These are phyloP conservation scores for Cheumatopsyche charites DNA, from an alignment of 1,140 invertebrate species.

Conservation along the genomic window DNA sequence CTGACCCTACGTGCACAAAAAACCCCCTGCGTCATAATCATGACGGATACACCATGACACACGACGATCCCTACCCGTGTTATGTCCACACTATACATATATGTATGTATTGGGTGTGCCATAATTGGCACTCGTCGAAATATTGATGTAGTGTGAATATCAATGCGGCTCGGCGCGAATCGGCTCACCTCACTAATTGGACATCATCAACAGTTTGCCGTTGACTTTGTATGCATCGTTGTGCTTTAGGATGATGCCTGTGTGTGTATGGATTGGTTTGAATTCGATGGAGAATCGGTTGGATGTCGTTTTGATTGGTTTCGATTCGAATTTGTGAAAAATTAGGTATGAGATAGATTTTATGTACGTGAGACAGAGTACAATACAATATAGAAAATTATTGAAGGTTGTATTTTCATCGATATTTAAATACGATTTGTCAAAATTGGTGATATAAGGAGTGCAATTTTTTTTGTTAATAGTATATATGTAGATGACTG, in stretches of 20 bases:
- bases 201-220: conserved; percentile 34
- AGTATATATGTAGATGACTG: too few relatives aligned
- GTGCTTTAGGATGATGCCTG: neutral
- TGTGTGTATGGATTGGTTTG: too few relatives aligned
- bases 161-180: conserved; percentile 10
- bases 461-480: too few relatives aligned
- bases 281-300: too few relatives aligned
- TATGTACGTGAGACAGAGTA: too few relatives aligned
- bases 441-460: too few relatives aligned
- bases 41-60: neutral
- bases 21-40: conserved; percentile 9
- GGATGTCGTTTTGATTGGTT: too few relatives aligned
- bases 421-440: too few relatives aligned
- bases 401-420: too few relatives aligned
- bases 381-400: too few relatives aligned
- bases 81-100: neutral
- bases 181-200: conserved; percentile 33
- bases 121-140: conserved; percentile 1
- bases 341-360: too few relatives aligned
- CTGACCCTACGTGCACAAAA: neutral
- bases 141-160: conserved; percentile 22
- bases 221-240: conserved; percentile 27
- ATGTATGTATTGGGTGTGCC: neutral
- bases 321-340: too few relatives aligned
- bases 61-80: neutral